A percentile compares a stretch with the other conserved stretches of the same genome.
Evolutionary conservation across 2,113 vertebrate species (phyloP).

Genomic region (Dissostichus mawsoni): DNA sequence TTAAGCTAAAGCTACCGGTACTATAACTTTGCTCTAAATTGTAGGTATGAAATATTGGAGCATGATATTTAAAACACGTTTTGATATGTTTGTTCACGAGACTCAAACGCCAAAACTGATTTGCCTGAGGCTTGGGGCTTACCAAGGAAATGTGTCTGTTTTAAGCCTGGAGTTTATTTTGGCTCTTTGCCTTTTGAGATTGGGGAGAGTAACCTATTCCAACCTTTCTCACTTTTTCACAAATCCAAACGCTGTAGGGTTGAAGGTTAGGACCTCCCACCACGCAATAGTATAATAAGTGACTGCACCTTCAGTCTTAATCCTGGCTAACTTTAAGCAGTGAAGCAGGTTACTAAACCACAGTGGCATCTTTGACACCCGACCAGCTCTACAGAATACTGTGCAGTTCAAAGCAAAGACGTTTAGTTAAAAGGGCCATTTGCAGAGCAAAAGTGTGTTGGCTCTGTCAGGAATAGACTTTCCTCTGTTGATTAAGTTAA

Average conservation of each 20-base stretch:
- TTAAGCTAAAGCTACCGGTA: too few species aligned
- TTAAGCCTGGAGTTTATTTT: not conserved
- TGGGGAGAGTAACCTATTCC: too few species aligned
- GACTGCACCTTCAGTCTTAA: not conserved
- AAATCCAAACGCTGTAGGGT: too few species aligned
- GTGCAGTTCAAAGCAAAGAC: not conserved
- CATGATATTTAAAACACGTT: not conserved
- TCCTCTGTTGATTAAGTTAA: not conserved
- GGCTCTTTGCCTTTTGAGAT: not conserved
- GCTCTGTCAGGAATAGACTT: not conserved
- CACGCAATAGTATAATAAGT: not conserved
- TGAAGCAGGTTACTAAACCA: not conserved
- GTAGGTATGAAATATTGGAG: too few species aligned
- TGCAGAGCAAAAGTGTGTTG: not conserved
- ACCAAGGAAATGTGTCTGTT: not conserved
- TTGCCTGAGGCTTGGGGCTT: slow-evolving; percentile 21
- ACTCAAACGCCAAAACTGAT: slow-evolving; percentile 3
- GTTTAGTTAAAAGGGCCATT: not conserved
- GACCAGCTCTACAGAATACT: not conserved
- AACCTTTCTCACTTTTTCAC: too few species aligned
- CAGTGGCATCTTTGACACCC: not conserved
- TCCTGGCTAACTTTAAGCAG: not conserved
- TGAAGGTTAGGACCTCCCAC: not conserved
- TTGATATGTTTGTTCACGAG: slow-evolving; percentile 15
- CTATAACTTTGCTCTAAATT: too few species aligned